Evolutionary conservation across 1,140 invertebrate genomes (phyloP).

Genomic region (Luehdorfia chinensis): DNA sequence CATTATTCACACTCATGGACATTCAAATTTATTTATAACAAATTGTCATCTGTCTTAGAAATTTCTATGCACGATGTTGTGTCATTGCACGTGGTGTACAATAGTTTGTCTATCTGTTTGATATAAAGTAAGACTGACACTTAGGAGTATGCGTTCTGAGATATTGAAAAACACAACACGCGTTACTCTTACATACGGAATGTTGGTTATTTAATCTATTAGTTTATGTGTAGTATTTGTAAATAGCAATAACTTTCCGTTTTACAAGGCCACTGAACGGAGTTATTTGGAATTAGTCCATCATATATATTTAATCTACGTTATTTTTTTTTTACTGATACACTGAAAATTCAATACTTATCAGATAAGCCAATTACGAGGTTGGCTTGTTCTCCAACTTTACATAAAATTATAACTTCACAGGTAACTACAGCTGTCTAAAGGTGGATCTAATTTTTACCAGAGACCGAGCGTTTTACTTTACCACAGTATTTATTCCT

Average conservation of each 20-base stretch:
- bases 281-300: conserved; percentile 72
- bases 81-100: conserved; percentile 53
- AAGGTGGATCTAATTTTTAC: conserved; percentile 90
- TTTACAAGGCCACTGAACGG: conserved; percentile 75
- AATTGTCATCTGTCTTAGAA: conserved; percentile 39
- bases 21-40: conserved; percentile 31
- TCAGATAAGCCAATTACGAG: neutral
- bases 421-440: conserved; percentile 94
- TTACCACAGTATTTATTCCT: conserved; percentile 94
- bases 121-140: conserved; percentile 25
- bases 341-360: conserved; percentile 4
- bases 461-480: conserved; percentile 90
- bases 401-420: conserved; percentile 62
- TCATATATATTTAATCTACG: conserved; percentile 5
- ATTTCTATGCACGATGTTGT: conserved; percentile 52
- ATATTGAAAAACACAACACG: conserved; percentile 56
- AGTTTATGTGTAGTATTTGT: conserved; percentile 37
- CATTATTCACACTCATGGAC: conserved; percentile 37
- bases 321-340: conserved; percentile 22
- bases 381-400: conserved; percentile 32
- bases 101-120: conserved; percentile 36
- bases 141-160: conserved; percentile 32
- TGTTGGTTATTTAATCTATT: conserved; percentile 48
- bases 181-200: conserved; percentile 71
- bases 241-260: conserved; percentile 31